Evolutionary conservation across 53 echinoderm and acorn worm genomes (phyloP).

Genomic region (Echinometra lucunter): DNA sequence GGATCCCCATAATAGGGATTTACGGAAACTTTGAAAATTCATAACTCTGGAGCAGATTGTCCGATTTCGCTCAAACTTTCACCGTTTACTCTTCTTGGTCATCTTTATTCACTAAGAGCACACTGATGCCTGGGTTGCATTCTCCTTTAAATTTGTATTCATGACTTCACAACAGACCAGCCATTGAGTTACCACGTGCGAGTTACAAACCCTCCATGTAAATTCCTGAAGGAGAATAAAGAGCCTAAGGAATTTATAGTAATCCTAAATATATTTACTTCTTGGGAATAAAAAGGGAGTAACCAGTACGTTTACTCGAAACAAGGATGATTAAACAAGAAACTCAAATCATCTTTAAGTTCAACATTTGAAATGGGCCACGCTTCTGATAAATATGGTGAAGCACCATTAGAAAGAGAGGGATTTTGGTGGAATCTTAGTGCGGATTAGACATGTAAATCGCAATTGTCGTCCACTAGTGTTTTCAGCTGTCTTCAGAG

Average conservation of each 20-base stretch:
- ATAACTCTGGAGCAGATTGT: too few species aligned
- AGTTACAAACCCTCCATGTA: background rate
- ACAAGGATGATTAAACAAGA: constrained; percentile 14
- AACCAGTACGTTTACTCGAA: background rate
- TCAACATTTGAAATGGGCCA: background rate
- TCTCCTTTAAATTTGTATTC: background rate
- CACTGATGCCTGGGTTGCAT: too few species aligned
- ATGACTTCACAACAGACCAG: background rate
- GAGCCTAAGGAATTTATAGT: background rate
- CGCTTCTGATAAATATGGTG: background rate
- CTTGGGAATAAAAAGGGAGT: background rate
- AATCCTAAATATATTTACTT: background rate
- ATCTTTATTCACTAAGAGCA: too few species aligned
- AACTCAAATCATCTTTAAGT: background rate
- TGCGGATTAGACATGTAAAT: constrained; percentile 33
- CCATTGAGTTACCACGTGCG: background rate
- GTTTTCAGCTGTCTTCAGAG: background rate
- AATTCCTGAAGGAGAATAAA: background rate
- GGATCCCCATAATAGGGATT: too few species aligned
- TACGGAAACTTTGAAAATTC: too few species aligned
- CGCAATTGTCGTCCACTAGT: background rate
- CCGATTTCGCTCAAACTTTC: too few species aligned
- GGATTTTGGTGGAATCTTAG: background rate
- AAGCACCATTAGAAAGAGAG: background rate
- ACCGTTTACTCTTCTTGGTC: too few species aligned